These are phyloP conservation scores for Tuta absoluta DNA, from an alignment of 2,888 invertebrate species.

Conservation along the genomic window DNA sequence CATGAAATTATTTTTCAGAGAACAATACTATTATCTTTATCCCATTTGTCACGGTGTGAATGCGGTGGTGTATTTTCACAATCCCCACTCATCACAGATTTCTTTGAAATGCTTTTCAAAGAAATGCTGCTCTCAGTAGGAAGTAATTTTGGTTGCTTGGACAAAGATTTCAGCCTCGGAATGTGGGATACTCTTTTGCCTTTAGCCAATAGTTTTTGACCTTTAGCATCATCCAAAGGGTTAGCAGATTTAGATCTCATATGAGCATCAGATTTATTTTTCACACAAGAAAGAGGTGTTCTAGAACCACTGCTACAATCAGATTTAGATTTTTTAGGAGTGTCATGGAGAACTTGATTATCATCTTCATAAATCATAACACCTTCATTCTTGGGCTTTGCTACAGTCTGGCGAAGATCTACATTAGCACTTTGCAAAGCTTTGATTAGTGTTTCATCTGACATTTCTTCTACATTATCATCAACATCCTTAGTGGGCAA, in stretches of 20 bases:
- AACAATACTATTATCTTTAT: conserved; percentile 75
- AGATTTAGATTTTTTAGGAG: conserved; percentile 66
- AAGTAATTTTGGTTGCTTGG: conserved; percentile 54
- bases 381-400: conserved; percentile 59
- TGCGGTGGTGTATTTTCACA: conserved; percentile 78
- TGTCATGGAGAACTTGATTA: conserved; percentile 48
- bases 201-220: conserved; percentile 49
- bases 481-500: conserved; percentile 45
- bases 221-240: conserved; percentile 61
- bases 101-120: conserved; percentile 62
- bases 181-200: conserved; percentile 68
- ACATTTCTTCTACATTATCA: conserved; percentile 73
- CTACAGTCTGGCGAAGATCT: conserved; percentile 52
- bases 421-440: conserved; percentile 66
- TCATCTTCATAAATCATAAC: conserved; percentile 83
- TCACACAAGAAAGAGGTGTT: conserved; percentile 77
- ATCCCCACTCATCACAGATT: conserved; percentile 59
- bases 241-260: conserved; percentile 73
- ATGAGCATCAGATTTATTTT: conserved; percentile 68
- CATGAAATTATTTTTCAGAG: conserved; percentile 46
- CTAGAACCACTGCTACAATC: conserved; percentile 57
- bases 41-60: conserved; percentile 74
- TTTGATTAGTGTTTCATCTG: conserved; percentile 72
- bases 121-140: conserved; percentile 61
- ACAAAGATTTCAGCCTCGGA: conserved; percentile 68